These are phyloP conservation scores for Hormaphis cornu DNA, from an alignment of 1,140 invertebrate genomes.

Conservation along the genomic window DNA sequence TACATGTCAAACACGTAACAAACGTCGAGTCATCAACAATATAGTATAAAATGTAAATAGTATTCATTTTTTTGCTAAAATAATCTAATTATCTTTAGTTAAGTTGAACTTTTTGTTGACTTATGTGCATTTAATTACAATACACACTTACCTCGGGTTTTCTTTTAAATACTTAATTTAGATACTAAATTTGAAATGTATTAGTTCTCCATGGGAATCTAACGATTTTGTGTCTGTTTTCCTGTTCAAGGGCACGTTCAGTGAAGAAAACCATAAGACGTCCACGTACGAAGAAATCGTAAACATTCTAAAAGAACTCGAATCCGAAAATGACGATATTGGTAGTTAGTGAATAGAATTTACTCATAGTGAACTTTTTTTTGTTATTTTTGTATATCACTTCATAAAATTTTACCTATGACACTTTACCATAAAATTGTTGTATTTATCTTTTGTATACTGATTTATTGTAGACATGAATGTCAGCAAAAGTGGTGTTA, in stretches of 20 bases:
- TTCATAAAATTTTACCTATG: background rate
- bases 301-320: conserved; percentile 18
- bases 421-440: background rate
- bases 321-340: conserved; percentile 15
- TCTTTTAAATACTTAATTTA: too few species aligned
- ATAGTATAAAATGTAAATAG: too few species aligned
- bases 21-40: too few species aligned
- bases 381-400: background rate
- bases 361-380: background rate
- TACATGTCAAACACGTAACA: too few species aligned
- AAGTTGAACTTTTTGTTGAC: too few species aligned
- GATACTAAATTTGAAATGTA: too few species aligned
- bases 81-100: too few species aligned
- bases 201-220: too few species aligned
- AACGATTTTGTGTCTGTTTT: background rate
- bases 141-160: too few species aligned
- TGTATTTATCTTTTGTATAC: background rate
- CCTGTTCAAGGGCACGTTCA: background rate
- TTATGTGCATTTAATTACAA: too few species aligned
- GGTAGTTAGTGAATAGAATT: conserved; percentile 10
- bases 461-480: conserved; percentile 29
- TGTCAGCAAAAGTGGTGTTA: conserved; percentile 26
- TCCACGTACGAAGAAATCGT: conserved; percentile 15
- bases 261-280: background rate
- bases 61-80: too few species aligned